Conservation (phyloP, 2,888 invertebrate species). For the Tholera decimalis region DNA sequence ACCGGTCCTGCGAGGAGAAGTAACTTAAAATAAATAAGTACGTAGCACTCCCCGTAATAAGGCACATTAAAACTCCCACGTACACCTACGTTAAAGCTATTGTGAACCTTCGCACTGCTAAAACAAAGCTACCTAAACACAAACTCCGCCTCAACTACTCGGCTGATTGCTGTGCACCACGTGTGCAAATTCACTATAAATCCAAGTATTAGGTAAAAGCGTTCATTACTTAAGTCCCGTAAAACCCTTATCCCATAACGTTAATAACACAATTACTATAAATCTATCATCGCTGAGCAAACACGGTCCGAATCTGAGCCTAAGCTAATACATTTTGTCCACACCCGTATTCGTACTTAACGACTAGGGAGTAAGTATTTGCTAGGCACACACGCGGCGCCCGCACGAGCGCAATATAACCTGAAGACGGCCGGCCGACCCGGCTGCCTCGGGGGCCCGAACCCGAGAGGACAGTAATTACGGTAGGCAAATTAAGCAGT, state of each 20-base stretch:
- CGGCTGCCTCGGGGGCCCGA: constrained; percentile 84
- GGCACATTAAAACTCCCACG: constrained; percentile 44
- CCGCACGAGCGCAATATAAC: constrained; percentile 90
- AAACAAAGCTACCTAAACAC: constrained; percentile 34
- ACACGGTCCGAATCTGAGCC: constrained; percentile 91
- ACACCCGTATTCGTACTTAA: constrained; percentile 91
- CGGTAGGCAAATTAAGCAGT: constrained; percentile 92
- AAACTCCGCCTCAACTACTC: constrained; percentile 65
- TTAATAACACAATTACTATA: constrained; percentile 92
- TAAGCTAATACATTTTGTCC: constrained; percentile 92
- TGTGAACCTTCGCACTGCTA: constrained; percentile 28
- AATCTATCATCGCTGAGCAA: constrained; percentile 91
- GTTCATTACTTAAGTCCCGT: constrained; percentile 91
- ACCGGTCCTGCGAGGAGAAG: constrained; percentile 74
- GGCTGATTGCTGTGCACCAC: constrained; percentile 81
- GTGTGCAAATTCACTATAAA: constrained; percentile 88
- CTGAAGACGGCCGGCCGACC: constrained; percentile 87
- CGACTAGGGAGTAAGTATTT: constrained; percentile 90
- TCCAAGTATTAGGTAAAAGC: constrained; percentile 89
- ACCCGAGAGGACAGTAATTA: constrained; percentile 92
- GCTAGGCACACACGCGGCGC: constrained; percentile 89
- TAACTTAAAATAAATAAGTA: constrained; percentile 74
- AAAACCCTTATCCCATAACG: constrained; percentile 91
- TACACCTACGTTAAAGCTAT: constrained; percentile 4
- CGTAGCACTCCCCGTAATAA: constrained; percentile 49